These are phyloP conservation scores for Andricus curvator DNA, from an alignment of 2,888 invertebrate genomes.

Conservation along the genomic window DNA sequence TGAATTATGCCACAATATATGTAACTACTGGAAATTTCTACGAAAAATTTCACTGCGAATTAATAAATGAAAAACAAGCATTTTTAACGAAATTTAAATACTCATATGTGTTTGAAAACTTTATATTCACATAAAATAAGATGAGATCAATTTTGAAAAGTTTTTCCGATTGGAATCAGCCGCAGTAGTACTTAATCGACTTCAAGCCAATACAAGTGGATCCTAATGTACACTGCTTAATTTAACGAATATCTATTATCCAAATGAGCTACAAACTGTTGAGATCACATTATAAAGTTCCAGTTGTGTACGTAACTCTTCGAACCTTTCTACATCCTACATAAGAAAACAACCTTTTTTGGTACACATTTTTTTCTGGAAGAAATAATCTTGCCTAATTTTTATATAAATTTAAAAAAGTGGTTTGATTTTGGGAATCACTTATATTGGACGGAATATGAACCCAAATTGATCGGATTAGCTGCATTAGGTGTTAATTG, in stretches of 20 bases:
- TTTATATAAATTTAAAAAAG: neutral
- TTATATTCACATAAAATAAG: no score
- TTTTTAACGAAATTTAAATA: no score
- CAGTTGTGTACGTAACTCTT: neutral
- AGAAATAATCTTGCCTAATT: neutral
- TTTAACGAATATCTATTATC: neutral
- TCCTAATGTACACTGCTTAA: no score
- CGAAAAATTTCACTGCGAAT: neutral
- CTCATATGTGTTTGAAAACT: no score
- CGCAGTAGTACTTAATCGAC: no score
- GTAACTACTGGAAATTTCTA: no score
- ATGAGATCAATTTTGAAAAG: no score
- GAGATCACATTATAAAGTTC: constrained; percentile 2
- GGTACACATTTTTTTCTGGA: neutral
- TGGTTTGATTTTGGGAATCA: constrained; percentile 72
- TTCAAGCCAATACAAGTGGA: no score
- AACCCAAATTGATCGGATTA: constrained; percentile 82
- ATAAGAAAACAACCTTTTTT: neutral
- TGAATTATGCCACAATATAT: no score
- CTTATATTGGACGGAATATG: constrained; percentile 88
- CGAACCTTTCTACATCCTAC: neutral
- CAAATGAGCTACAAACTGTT: neutral
- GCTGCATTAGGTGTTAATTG: constrained; percentile 87
- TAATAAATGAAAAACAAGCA: neutral
- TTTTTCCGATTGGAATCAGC: no score